phyloP scores from a whole-genome alignment of 2,888 invertebrate genomes.

The Drosophila longiperda region DNA sequence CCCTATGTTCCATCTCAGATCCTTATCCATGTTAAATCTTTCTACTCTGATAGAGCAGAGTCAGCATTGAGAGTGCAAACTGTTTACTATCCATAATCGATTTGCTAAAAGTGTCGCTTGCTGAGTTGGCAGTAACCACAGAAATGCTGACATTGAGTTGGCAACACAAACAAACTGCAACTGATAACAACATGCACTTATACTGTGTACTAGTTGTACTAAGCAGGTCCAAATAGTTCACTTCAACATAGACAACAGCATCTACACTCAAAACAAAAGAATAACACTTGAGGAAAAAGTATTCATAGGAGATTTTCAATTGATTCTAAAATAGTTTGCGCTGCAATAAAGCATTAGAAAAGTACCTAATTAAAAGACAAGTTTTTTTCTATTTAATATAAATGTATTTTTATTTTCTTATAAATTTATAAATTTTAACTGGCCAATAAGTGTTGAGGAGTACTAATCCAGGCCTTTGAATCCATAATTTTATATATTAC shows the following conservation, averaged over 20 bases:
- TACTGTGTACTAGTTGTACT: conserved; percentile 1
- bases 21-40: background rate
- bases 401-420: background rate
- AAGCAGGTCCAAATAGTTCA: background rate
- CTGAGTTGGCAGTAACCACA: conserved; percentile 25
- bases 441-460: background rate
- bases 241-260: conserved; percentile 1
- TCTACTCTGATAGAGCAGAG: background rate
- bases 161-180: conserved; percentile 35
- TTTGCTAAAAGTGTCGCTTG: conserved; percentile 26
- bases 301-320: background rate
- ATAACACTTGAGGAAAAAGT: background rate
- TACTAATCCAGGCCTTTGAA: background rate
- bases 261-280: background rate
- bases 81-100: conserved; percentile 20
- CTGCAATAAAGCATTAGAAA: background rate
- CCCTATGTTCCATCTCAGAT: background rate
- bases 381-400: background rate
- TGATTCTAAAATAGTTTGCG: background rate
- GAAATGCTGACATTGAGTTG: conserved; percentile 46
- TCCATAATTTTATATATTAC: background rate
- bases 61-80: conserved; percentile 3
- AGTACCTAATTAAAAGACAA: background rate
- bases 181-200: conserved; percentile 47
- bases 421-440: background rate